Conservation (phyloP, 2,888 invertebrate species). For the Digitonthophagus gazella region DNA sequence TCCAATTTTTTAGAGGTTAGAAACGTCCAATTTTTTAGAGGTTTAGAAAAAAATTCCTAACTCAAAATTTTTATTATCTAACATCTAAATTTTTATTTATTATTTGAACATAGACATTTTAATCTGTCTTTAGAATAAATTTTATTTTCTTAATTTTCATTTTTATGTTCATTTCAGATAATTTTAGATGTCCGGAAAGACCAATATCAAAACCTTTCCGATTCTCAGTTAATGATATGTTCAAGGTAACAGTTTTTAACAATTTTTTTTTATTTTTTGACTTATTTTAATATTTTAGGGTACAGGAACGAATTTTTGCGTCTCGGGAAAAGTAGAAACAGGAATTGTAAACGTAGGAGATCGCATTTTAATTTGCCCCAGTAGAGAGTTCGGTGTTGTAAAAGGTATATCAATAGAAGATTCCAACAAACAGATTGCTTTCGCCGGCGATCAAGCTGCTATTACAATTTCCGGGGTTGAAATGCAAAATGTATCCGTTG, state of each 20-base stretch:
- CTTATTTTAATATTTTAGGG: conserved; percentile 55
- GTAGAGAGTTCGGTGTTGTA: conserved; percentile 77
- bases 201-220: conserved; percentile 86
- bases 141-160: conserved; percentile 11
- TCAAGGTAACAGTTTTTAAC: conserved; percentile 72
- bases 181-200: conserved; percentile 82
- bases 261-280: conserved; percentile 76
- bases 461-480: conserved; percentile 81
- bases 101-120: too few relatives aligned
- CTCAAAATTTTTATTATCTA: too few relatives aligned
- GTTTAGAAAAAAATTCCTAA: too few relatives aligned
- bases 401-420: conserved; percentile 73
- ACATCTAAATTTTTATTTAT: too few relatives aligned
- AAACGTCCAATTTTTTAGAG: too few relatives aligned
- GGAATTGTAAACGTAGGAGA: conserved; percentile 86
- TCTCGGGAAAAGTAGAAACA: conserved; percentile 89
- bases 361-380: conserved; percentile 82
- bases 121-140: too few relatives aligned
- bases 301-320: conserved; percentile 84
- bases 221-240: conserved; percentile 91
- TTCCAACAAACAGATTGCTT: conserved; percentile 71
- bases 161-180: conserved; percentile 55
- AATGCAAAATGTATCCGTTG: conserved; percentile 79
- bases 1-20: too few relatives aligned
- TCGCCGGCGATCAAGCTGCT: conserved; percentile 92